Conservation (phyloP, 1,140 invertebrate genomes). For the Spodoptera litura region DNA sequence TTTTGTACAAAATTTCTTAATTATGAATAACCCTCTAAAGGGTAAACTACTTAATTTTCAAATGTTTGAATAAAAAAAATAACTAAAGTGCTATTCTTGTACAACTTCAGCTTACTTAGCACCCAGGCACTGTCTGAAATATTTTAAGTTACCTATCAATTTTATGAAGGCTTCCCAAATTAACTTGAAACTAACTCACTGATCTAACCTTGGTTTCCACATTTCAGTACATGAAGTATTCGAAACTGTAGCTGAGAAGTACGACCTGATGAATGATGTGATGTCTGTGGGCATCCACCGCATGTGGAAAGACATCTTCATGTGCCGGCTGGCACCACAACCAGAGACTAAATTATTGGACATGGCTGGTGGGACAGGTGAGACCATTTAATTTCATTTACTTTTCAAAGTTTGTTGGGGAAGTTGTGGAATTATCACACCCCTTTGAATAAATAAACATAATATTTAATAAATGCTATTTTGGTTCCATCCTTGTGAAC, state of each 20-base stretch:
- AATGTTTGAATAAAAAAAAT: too few species aligned
- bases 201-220: neutral
- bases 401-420: too few species aligned
- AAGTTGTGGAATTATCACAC: too few species aligned
- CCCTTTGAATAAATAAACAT: too few species aligned
- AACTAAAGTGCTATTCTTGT: too few species aligned
- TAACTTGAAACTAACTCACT: neutral
- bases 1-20: too few species aligned
- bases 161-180: neutral
- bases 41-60: too few species aligned
- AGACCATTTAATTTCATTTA: neutral
- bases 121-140: too few species aligned
- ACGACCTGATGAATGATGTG: slow-evolving; percentile 99
- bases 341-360: slow-evolving; percentile 94
- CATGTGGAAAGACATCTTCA: slow-evolving; percentile 98
- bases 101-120: too few species aligned
- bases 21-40: too few species aligned
- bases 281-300: slow-evolving; percentile 98
- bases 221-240: slow-evolving; percentile 95
- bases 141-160: neutral
- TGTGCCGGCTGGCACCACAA: slow-evolving; percentile 92
- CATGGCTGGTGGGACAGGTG: slow-evolving; percentile 97
- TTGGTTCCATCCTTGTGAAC: too few species aligned
- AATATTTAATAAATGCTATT: too few species aligned
- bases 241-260: slow-evolving; percentile 96